These are phyloP conservation scores for Sipha maydis DNA, from an alignment of 2,888 invertebrate species.

Conservation along the genomic window DNA sequence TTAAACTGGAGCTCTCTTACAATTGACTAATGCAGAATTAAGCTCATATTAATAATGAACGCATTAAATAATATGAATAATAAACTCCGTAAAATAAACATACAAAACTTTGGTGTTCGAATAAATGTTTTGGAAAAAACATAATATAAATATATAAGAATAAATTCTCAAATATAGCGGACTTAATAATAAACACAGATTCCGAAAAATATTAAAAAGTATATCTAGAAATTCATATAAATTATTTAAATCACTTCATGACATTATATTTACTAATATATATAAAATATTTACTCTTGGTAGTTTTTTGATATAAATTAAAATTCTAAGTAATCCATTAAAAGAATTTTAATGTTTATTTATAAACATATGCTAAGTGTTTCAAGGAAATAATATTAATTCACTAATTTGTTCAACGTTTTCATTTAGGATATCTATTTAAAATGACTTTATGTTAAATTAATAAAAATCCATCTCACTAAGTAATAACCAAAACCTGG, in stretches of 20 bases:
- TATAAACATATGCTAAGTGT: slow-evolving; percentile 7
- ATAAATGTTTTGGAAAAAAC: neutral
- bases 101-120: neutral
- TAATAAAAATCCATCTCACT: too few relatives aligned
- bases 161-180: neutral
- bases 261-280: neutral
- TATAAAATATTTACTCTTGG: neutral
- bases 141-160: neutral
- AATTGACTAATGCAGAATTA: neutral
- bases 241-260: slow-evolving; percentile 12
- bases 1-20: neutral
- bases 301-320: slow-evolving; percentile 16
- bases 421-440: slow-evolving; percentile 7
- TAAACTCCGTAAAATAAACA: neutral
- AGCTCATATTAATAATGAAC: neutral
- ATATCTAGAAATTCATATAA: neutral
- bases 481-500: too few relatives aligned
- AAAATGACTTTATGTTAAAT: neutral
- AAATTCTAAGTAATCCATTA: slow-evolving; percentile 37
- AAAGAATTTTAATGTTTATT: neutral
- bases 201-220: too few relatives aligned
- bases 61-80: neutral
- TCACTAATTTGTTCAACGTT: slow-evolving; percentile 1
- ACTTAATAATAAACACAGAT: too few relatives aligned
- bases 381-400: slow-evolving; percentile 14